These are phyloP conservation scores for Cryptomyrus ogoouensis DNA, from an alignment of 2,113 vertebrate species.

Conservation along the genomic window DNA sequence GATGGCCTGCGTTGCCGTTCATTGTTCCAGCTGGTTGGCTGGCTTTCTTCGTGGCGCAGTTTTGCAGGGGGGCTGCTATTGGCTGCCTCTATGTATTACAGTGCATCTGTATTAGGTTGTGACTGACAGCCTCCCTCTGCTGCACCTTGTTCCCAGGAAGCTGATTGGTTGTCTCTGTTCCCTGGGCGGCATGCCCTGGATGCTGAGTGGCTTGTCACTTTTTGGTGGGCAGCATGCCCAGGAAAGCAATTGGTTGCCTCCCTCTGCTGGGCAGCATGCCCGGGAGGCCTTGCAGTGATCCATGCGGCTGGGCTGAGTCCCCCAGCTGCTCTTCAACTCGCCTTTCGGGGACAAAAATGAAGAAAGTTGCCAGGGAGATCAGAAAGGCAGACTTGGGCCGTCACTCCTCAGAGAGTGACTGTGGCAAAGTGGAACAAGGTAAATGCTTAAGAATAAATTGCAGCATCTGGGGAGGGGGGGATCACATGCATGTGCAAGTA, in stretches of 20 bases:
- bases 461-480: neutral
- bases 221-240: neutral
- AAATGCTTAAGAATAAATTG: neutral
- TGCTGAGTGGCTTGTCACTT: slow-evolving; percentile 2
- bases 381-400: neutral
- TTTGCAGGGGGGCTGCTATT: neutral
- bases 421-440: neutral
- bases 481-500: neutral
- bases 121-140: slow-evolving; percentile 1
- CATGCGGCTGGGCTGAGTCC: neutral
- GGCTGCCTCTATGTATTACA: neutral
- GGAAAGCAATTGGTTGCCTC: slow-evolving; percentile 2
- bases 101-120: slow-evolving; percentile 28
- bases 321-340: slow-evolving; percentile 7
- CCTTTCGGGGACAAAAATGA: neutral
- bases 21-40: slow-evolving; percentile 17
- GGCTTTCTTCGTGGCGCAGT: neutral
- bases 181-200: slow-evolving; percentile 7
- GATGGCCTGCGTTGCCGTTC: neutral
- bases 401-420: neutral
- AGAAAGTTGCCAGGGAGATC: neutral
- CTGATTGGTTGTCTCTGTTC: slow-evolving; percentile 3
- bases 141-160: neutral
- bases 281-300: slow-evolving; percentile 11
- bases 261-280: neutral